These are phyloP conservation scores for Coleophora flavipennella DNA, from an alignment of 2,888 invertebrate species.

Conservation along the genomic window DNA sequence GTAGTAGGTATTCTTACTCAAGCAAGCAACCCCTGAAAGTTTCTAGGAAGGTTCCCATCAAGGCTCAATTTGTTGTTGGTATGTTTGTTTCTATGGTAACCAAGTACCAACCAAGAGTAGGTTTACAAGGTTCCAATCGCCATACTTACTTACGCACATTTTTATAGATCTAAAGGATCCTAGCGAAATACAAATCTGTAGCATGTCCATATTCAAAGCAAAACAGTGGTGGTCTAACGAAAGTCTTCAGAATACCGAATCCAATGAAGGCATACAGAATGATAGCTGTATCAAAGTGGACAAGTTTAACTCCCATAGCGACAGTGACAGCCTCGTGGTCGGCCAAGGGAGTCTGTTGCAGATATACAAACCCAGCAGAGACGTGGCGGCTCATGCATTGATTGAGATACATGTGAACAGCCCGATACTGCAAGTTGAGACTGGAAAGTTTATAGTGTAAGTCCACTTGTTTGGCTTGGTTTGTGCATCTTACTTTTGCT, in stretches of 20 bases:
- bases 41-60: no score
- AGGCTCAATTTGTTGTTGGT: no score
- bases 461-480: no score
- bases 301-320: conserved; percentile 85
- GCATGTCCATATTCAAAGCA: conserved; percentile 94
- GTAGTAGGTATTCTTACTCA: no score
- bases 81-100: no score
- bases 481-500: no score
- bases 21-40: no score
- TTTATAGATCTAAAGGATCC: no score
- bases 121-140: no score
- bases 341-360: conserved; percentile 48
- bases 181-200: no score
- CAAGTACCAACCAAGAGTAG: no score
- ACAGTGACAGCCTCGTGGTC: conserved; percentile 83
- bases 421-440: conserved; percentile 85
- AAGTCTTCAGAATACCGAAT: conserved; percentile 69
- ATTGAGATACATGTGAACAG: conserved; percentile 82
- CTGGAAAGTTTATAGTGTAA: conserved; percentile 90
- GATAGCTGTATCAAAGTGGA: conserved; percentile 78
- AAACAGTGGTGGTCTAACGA: conserved; percentile 90
- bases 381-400: conserved; percentile 76
- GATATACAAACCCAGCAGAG: conserved; percentile 45
- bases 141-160: no score
- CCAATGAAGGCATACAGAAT: conserved; percentile 72